A percentile compares a stretch with the other conserved stretches of the same genome.
phyloP scores from a whole-genome alignment of 2,888 invertebrate species.

The Ennomos quercinarius region DNA sequence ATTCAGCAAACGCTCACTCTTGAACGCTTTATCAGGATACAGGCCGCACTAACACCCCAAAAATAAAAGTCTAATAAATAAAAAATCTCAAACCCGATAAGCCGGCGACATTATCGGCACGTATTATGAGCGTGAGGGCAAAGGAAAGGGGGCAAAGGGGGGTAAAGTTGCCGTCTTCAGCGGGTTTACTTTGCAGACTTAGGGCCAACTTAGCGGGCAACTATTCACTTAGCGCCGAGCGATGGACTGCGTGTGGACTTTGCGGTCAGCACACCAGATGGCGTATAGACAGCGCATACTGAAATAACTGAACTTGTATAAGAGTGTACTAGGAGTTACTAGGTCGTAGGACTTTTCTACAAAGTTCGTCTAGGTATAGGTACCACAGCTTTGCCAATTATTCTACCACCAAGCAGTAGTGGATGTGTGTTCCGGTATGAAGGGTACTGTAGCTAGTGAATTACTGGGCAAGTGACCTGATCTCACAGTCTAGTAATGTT shows the following conservation, averaged over 20 bases:
- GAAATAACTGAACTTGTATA: neutral
- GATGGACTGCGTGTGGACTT: conserved; percentile 47
- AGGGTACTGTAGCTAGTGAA: no score
- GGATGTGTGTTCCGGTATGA: no score
- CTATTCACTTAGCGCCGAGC: conserved; percentile 59
- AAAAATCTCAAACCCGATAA: conserved; percentile 37
- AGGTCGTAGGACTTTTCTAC: no score
- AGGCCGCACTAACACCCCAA: conserved; percentile 22
- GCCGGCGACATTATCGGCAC: conserved; percentile 42
- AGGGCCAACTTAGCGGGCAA: conserved; percentile 52
- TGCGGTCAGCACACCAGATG: conserved; percentile 27
- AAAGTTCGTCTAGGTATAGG: no score
- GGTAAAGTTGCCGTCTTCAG: conserved; percentile 30
- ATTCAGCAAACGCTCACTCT: conserved; percentile 7
- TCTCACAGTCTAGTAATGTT: no score
- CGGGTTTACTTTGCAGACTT: conserved; percentile 59
- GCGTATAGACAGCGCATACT: neutral
- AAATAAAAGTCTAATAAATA: conserved; percentile 37
- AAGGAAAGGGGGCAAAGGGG: conserved; percentile 10
- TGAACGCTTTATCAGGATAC: conserved; percentile 7
- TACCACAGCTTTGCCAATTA: no score
- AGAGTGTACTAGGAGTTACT: no score
- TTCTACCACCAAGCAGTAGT: no score
- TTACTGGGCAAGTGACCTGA: no score
- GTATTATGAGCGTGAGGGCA: conserved; percentile 40